Percentiles rank a stretch among this genome's conserved stretches.
These are phyloP conservation scores for Oxytorus armatus DNA, from an alignment of 2,888 invertebrate genomes.

Conservation along the genomic window DNA sequence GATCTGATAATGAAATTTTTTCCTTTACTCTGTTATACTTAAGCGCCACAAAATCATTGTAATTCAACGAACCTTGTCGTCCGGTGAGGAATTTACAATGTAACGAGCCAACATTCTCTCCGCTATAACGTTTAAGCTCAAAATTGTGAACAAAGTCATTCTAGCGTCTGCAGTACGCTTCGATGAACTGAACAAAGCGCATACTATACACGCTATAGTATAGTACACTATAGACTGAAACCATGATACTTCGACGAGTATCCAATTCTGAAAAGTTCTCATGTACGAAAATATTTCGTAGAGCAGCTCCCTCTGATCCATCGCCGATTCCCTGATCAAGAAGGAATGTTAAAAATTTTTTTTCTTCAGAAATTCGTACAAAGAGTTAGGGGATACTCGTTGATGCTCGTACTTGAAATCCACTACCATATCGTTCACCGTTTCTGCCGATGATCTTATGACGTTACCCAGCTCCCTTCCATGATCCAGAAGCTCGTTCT, in stretches of 20 bases:
- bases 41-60: neutral
- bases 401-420: conserved; percentile 85
- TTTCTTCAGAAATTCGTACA: neutral
- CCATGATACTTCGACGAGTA: conserved; percentile 88
- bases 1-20: conserved; percentile 67
- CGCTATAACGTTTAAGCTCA: conserved; percentile 85
- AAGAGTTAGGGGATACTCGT: too few species aligned
- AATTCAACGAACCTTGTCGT: conserved; percentile 74
- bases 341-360: neutral
- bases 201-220: conserved; percentile 84
- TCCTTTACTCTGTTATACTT: neutral
- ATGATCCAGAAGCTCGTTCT: conserved; percentile 85
- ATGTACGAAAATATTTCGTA: conserved; percentile 86
- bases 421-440: conserved; percentile 84
- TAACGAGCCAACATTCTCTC: conserved; percentile 85
- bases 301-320: conserved; percentile 86
- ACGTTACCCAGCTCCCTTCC: conserved; percentile 84
- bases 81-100: conserved; percentile 66
- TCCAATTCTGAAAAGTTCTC: conserved; percentile 86
- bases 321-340: conserved; percentile 84
- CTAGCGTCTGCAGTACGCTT: conserved; percentile 86
- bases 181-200: conserved; percentile 86
- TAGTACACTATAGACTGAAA: conserved; percentile 88
- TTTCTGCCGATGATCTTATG: conserved; percentile 85
- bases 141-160: conserved; percentile 85